A percentile compares a stretch with the other conserved stretches of the same genome.
Conservation (phyloP, 2,797 vertebrate genomes). For the Urophycis tenuis region DNA sequence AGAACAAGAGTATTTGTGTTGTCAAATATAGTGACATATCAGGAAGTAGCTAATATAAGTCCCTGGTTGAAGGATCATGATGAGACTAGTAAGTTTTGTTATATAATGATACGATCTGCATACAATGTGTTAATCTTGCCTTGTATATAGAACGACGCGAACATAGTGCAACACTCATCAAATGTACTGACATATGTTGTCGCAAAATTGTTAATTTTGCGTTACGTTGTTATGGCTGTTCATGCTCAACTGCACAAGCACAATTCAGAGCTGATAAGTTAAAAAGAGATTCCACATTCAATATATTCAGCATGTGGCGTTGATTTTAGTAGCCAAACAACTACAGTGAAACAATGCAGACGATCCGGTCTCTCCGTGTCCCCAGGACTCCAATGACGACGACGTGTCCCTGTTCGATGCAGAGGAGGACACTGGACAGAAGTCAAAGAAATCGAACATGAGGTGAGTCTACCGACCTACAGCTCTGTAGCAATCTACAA, state of each 20-base stretch:
- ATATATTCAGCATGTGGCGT: background rate
- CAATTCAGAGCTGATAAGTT: too few relatives aligned
- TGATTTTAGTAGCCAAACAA: background rate
- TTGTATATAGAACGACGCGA: background rate
- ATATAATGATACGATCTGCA: background rate
- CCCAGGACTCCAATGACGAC: constrained; percentile 84
- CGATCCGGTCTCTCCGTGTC: constrained; percentile 25
- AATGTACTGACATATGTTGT: background rate
- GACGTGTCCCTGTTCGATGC: constrained; percentile 93
- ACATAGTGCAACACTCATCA: too few relatives aligned
- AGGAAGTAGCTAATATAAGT: background rate
- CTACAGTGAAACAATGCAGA: background rate
- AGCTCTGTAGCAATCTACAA: background rate
- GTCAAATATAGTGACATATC: background rate
- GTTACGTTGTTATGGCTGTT: background rate
- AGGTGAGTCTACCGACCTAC: constrained; percentile 64
- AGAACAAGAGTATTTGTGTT: background rate
- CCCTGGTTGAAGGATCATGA: background rate
- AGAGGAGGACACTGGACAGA: constrained; percentile 77
- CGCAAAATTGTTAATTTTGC: background rate
- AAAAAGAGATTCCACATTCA: too few relatives aligned
- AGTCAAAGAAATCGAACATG: constrained; percentile 71
- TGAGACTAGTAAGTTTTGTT: background rate
- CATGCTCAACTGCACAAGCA: background rate
- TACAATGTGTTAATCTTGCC: background rate